Percentiles rank a stretch among this genome's conserved stretches.
phyloP scores from a whole-genome alignment of 35 echinoderm and acorn worm species.

The Antedon bifida region DNA sequence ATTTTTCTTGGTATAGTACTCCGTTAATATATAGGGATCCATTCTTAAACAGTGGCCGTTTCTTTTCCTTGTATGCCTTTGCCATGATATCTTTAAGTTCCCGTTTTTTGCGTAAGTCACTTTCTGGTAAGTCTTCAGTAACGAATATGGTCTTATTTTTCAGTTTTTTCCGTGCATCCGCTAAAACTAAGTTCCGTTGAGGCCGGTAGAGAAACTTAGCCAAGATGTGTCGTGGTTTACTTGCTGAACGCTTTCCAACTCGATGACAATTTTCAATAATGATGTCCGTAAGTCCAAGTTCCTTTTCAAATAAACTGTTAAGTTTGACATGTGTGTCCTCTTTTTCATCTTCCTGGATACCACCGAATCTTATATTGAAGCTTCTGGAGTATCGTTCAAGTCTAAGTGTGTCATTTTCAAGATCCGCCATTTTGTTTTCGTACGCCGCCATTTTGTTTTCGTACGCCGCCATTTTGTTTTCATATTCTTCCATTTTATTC shows the following conservation, averaged over 20 bases:
- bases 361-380: constrained; percentile 23
- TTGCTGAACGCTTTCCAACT: neutral
- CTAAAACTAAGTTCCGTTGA: neutral
- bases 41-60: constrained; percentile 3
- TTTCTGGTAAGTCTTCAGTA: constrained; percentile 20
- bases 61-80: constrained; percentile 15
- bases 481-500: neutral
- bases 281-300: constrained; percentile 12
- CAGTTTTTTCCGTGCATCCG: neutral
- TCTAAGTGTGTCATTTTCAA: neutral
- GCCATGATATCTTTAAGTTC: constrained; percentile 3
- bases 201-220: constrained; percentile 16
- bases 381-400: constrained; percentile 8
- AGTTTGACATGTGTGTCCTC: neutral
- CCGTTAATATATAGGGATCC: constrained; percentile 11
- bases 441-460: neutral
- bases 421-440: constrained; percentile 1
- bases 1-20: neutral
- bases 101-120: constrained; percentile 3
- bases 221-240: constrained; percentile 18
- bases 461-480: constrained; percentile 9
- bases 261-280: constrained; percentile 15
- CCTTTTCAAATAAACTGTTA: neutral
- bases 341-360: neutral
- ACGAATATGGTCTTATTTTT: constrained; percentile 7